Evolutionary conservation across 2,797 vertebrate genomes (phyloP), one percentile per base, ranked within the genome.

Genomic region (Labeo calbasu): DNA sequence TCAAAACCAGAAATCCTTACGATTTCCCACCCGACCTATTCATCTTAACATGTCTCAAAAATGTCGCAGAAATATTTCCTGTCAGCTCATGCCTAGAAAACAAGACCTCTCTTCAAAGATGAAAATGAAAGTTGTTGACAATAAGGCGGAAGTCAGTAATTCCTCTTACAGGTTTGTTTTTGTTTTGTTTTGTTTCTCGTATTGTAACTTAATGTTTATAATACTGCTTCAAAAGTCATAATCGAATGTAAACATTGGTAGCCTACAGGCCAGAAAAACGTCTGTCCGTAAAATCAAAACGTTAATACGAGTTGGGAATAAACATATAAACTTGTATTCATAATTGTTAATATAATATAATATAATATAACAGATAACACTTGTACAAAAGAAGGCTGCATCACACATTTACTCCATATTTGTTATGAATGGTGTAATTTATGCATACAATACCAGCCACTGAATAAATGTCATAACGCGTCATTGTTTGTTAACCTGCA

Each of bases 71-170:
- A 48, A 43, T 21, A 21, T n/a, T 81, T 69, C 11, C 14, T 48
- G n/a, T 63, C 46, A 83, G 13, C 5, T 65, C 13, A 17, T 23
- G 23, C 21, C 19, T 65, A 40, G 11, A 73, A 36, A 65, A 66
- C 14, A 55, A 46, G 25, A 50, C 12, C 14, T 65, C 63, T 17
- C 28, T 32, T 68, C n/a, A 36, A 61, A 83, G 4, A 83, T 71
- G 85, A 88, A 88, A 86, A 85, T 46, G 81, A 90, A 89, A 82
- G 84, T 23, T 79, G 28, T 2, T 48, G 19, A 40, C 40, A 79
- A 15, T 84, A 77, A 78, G 55, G 65, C 82, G 80, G 85, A 86
- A 89, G 80, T 70, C 12, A 17, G 28, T 0, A n/a, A 5, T 68
- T 63, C 36, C 28, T 12, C 23, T 25, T 59, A 57, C 6, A 25